phyloP scores from a whole-genome alignment of 2,113 vertebrate species.

The Saccopteryx bilineata region DNA sequence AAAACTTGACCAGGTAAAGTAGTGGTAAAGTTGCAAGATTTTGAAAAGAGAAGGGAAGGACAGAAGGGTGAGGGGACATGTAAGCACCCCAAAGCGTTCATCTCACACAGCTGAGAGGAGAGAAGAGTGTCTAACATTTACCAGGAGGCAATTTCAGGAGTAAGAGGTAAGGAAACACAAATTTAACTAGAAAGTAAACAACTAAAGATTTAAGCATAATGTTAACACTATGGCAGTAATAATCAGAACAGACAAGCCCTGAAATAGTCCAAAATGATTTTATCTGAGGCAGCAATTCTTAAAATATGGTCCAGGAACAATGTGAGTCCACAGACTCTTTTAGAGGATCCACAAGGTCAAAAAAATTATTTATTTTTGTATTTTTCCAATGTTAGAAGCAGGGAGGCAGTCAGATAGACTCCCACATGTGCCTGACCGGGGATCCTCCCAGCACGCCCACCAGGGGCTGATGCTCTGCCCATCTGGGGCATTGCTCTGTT shows the following conservation, averaged over 20 bases:
- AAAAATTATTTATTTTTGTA: too few relatives aligned
- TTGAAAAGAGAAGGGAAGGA: neutral
- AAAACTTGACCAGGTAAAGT: neutral
- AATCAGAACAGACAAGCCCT: slow-evolving; percentile 14
- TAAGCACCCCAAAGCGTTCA: neutral
- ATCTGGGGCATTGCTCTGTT: too few relatives aligned
- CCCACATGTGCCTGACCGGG: too few relatives aligned
- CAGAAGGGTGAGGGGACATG: too few relatives aligned
- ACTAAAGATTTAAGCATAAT: neutral
- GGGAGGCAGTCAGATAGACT: too few relatives aligned
- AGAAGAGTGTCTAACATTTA: neutral
- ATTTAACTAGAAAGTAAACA: slow-evolving; percentile 28
- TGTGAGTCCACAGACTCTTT: neutral
- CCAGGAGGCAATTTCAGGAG: neutral
- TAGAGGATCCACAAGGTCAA: neutral
- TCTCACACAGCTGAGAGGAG: neutral
- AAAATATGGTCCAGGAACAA: neutral
- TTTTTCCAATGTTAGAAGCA: too few relatives aligned
- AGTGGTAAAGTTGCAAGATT: neutral
- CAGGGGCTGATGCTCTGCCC: too few relatives aligned
- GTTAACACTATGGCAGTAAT: neutral
- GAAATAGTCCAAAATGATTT: slow-evolving; percentile 9
- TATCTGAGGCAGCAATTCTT: neutral
- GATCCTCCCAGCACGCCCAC: too few relatives aligned
- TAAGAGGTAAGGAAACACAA: neutral